phyloP scores from a whole-genome alignment of 2,113 vertebrate genomes.

The Hypanus sabinus region DNA sequence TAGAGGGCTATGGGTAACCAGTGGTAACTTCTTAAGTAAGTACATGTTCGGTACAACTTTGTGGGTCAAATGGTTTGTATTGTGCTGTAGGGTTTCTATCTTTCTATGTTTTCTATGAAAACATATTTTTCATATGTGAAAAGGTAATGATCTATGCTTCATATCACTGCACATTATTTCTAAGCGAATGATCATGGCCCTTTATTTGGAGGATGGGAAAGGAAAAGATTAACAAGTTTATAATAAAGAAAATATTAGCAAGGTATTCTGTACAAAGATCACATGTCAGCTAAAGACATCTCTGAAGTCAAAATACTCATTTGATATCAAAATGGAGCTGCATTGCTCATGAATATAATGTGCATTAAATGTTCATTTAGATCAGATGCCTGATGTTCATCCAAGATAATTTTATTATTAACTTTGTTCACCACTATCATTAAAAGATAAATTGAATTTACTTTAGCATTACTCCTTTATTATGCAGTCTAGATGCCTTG shows the following conservation, averaged over 20 bases:
- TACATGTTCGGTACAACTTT: too few species aligned
- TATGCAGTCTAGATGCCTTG: neutral
- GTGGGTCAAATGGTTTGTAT: too few species aligned
- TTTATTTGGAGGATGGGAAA: neutral
- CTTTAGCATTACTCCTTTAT: neutral
- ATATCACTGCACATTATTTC: neutral
- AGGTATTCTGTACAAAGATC: neutral
- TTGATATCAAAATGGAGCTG: neutral
- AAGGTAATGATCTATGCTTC: neutral
- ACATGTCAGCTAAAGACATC: neutral
- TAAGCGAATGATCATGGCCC: neutral
- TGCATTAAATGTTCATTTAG: neutral
- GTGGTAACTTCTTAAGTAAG: too few species aligned
- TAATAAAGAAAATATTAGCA: neutral
- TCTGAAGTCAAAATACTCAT: neutral
- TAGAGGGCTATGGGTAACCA: too few species aligned
- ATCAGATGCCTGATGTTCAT: neutral
- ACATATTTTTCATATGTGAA: neutral
- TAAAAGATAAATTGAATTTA: neutral
- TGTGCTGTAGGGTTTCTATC: too few species aligned
- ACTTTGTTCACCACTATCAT: neutral
- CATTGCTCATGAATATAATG: neutral
- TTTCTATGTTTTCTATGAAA: neutral
- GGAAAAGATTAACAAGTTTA: neutral
- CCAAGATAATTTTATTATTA: too few species aligned